Base-by-base conservation (phyloP, 2,888 invertebrate species). In the Orthosia incerta region DNA sequence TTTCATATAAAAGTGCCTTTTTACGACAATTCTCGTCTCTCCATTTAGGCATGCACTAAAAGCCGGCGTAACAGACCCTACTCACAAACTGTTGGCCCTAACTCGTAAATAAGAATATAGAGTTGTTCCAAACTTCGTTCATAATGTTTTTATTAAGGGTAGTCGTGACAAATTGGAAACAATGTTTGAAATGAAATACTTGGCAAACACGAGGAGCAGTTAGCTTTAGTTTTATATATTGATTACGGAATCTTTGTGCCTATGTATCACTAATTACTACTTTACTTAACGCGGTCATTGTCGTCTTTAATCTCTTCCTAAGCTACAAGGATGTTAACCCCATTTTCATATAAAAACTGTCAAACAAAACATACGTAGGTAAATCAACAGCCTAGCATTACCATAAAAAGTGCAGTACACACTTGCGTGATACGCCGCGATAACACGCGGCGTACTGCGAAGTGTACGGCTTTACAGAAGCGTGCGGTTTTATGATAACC, bases 61-160 rank as follows among this genome's bases (percentile, higher is more conserved):
- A 77, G 56, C 59, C 51, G 61, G 26, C 45, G 56, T 62, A 53
- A 71, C 75, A 71, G 71, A 71, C 71, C 65, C 66, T 71, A 67
- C 67, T 67, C 67, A 60, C 70, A 26, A 50, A 80, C 82, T 55
- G 71, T 23, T 26, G 18, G 67, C 31, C 12, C 20, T 26, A 70
- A 71, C 26, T 72, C 83, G 62, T 73, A 69, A 78, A 80, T 82
- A 82, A 68, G 12, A 51, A 39, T 20, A 78, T 66, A 65, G 68
- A 69, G 39, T 64, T 56, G 70, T 79, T 74, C 31, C 56, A 64
- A 79, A 83, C 74, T 70, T 73, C 59, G 45, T 70, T 79, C 66
- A 83, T 74, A 79, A 83, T 53, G 82, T 64, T 79, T 76, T 82
- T 82, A 64, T 76, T 67, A 71, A 64, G 56, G 46, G 64, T 77